Evolutionary conservation across 2,113 vertebrate genomes (phyloP).

Genomic region (Tinamus guttatus): DNA sequence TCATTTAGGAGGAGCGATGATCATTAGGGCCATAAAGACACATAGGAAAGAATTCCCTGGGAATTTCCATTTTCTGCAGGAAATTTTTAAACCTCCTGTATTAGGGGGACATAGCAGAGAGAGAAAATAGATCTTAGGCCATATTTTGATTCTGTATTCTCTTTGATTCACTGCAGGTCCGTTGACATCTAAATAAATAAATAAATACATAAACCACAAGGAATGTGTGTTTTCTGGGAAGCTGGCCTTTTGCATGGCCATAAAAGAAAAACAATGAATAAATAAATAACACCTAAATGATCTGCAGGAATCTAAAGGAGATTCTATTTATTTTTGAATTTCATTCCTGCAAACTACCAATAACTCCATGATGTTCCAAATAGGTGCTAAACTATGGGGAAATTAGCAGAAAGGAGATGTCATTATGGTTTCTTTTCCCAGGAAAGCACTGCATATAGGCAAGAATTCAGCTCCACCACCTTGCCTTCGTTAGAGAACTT

Average conservation of each 20-base stretch:
- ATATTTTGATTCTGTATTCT: background rate
- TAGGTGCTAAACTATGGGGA: background rate
- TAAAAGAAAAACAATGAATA: background rate
- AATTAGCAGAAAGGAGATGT: background rate
- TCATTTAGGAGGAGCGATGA: slow-evolving; percentile 6
- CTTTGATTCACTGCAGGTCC: fast-evolving
- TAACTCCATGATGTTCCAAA: background rate
- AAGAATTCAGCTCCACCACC: background rate
- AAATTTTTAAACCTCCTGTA: slow-evolving; percentile 6
- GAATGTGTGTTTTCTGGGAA: background rate
- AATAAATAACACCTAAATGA: background rate
- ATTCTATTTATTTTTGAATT: background rate
- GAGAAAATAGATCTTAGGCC: background rate
- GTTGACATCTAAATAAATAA: background rate
- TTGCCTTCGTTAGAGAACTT: background rate
- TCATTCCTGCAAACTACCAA: background rate
- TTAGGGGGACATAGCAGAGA: background rate
- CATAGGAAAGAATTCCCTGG: background rate
- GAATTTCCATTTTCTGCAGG: slow-evolving; percentile 17
- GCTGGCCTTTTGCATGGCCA: background rate
- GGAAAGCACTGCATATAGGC: background rate
- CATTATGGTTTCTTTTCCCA: background rate
- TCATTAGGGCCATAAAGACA: slow-evolving; percentile 13
- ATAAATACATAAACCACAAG: background rate
- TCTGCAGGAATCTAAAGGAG: background rate